Base-by-base conservation (phyloP, 1,140 invertebrate species). In the Ephestia elutella region DNA sequence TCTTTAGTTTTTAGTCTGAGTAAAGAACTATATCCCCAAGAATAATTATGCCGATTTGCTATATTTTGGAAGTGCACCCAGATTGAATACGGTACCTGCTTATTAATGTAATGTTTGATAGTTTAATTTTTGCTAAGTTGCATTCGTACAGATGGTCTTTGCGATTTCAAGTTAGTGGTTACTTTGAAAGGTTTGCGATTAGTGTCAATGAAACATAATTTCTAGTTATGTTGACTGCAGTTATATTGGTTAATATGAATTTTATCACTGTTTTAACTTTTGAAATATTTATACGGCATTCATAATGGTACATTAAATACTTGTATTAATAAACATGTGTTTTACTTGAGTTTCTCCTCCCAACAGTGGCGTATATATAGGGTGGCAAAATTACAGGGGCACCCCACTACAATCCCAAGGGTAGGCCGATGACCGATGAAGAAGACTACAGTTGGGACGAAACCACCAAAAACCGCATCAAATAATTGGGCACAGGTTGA, bases 181-280 rank as follows among this genome's bases (percentile, higher is more conserved):
- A 60, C 62, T 73, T 75, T 64, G 13, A 17, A 62, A 64, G 50
- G 63, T 59, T 63, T 48, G 56, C 20, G 58, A 28, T 58, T 51
- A 56, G 30, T 63, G 28, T 64, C 44, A 60, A 66, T 76, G 71
- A 73, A 80, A 75, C 75, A 79, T 85, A 65, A 83, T 80, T 85
- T 86, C 66, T 57, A 75, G 69, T 83, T 87, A 62, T 70, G 71
- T 87, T 83, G 60, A 72, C 70, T 75, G 71, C 79, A 79, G 73
- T 86, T 85, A 60, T 79, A 88, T 85, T 85, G 78, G 82, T 88
- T 88, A 80, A 70, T 86, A 81, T 89, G 86, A 85, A 90, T 90
- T 90, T 88, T 90, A 90, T 90, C 86, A 90, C 86, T 89, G 89
- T 90, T 90, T 89, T 90, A 89, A 83, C 88, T 86, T 90, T 89